phyloP scores from a whole-genome alignment of 2,888 invertebrate genomes.

The Chesias legatella region DNA sequence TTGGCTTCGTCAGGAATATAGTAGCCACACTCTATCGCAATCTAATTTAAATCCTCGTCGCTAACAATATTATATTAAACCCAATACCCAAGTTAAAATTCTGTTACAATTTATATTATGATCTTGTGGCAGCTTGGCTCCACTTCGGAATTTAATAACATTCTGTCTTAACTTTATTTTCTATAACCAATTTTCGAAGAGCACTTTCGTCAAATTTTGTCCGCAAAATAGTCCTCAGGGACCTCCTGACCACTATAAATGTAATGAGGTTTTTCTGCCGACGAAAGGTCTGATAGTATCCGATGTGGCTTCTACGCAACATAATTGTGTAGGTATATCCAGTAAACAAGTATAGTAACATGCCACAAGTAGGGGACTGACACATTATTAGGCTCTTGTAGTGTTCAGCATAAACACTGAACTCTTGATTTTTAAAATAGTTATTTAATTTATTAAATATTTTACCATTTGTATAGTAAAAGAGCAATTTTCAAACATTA shows the following conservation, averaged over 20 bases:
- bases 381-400: too few species aligned
- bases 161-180: conserved; percentile 16
- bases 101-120: conserved; percentile 6
- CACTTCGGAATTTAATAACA: conserved; percentile 17
- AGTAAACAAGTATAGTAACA: too few species aligned
- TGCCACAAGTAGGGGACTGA: too few species aligned
- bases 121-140: conserved; percentile 8
- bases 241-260: conserved; percentile 17
- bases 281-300: conserved; percentile 12
- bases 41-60: too few species aligned
- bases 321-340: conserved; percentile 8
- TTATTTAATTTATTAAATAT: too few species aligned
- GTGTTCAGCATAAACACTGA: too few species aligned
- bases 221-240: conserved; percentile 20
- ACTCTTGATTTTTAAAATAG: too few species aligned
- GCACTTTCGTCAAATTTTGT: conserved; percentile 21
- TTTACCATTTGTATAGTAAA: too few species aligned
- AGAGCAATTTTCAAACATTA: too few species aligned
- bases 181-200: conserved; percentile 15
- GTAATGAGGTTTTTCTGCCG: conserved; percentile 25
- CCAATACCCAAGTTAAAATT: conserved; percentile 2
- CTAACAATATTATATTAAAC: background rate
- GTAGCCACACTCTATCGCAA: too few species aligned
- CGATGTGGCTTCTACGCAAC: conserved; percentile 8
- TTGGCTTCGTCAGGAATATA: too few species aligned